A percentile compares a stretch with the other conserved stretches of the same genome.
These are phyloP conservation scores for Forbesichthys papilliferus DNA, from an alignment of 2,113 vertebrate genomes.

Conservation along the genomic window DNA sequence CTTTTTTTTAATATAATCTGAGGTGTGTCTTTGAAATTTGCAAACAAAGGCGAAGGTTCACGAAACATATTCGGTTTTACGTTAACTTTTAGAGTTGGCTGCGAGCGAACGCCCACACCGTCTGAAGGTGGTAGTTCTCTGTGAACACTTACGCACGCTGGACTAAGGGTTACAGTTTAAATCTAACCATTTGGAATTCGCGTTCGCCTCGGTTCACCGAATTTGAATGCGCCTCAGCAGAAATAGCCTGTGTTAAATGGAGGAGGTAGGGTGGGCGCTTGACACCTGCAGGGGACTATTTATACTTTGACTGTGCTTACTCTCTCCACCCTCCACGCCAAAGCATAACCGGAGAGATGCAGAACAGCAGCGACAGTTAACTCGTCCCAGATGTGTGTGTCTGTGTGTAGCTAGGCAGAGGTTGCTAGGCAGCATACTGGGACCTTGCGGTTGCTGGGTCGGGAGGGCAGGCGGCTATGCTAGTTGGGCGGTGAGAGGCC, in stretches of 20 bases:
- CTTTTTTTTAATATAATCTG: no score
- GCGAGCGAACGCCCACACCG: background rate
- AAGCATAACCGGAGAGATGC: slow-evolving; percentile 36
- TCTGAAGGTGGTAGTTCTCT: background rate
- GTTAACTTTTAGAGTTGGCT: no score
- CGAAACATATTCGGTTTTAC: no score
- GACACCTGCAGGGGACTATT: slow-evolving; percentile 54
- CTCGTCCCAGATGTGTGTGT: slow-evolving; percentile 73
- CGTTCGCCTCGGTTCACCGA: background rate
- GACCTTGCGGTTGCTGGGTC: slow-evolving; percentile 11
- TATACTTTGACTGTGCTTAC: slow-evolving; percentile 32
- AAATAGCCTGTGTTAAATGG: background rate
- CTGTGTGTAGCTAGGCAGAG: slow-evolving; percentile 21
- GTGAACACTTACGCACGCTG: no score
- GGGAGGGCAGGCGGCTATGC: slow-evolving; percentile 24
- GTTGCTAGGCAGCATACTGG: slow-evolving; percentile 14
- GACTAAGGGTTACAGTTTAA: no score
- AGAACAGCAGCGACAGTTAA: slow-evolving; percentile 62
- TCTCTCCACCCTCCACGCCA: slow-evolving; percentile 6
- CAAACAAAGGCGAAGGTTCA: no score
- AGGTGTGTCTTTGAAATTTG: no score
- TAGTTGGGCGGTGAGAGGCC: slow-evolving; percentile 24
- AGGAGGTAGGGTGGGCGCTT: background rate
- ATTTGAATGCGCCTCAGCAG: background rate
- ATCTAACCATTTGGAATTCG: no score